Evolutionary conservation across 2,113 vertebrate genomes (phyloP).

Genomic region (Toxotes chatareus): DNA sequence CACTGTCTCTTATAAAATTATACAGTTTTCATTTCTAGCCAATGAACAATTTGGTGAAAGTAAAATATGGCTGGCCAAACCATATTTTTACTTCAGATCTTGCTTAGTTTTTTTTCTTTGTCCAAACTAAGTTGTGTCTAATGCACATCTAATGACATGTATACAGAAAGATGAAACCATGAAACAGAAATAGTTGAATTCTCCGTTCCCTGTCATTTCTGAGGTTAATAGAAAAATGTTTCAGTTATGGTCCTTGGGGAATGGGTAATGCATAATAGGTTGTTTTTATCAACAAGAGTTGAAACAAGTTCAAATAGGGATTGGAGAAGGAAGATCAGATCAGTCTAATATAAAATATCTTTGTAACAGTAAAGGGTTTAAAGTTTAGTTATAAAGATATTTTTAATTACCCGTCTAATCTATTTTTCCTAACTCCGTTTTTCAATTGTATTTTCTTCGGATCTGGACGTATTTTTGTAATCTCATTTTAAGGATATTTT

Average conservation of each 20-base stretch:
- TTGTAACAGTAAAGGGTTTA: not conserved
- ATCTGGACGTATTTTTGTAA: not conserved
- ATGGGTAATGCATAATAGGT: not conserved
- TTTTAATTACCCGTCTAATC: not conserved
- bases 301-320: not conserved
- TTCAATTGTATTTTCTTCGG: not conserved
- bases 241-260: not conserved
- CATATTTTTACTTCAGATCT: not conserved
- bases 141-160: not conserved
- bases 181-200: not conserved
- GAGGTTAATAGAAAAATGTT: not conserved
- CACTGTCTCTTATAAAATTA: not conserved
- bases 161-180: not conserved
- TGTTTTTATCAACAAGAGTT: slow-evolving; percentile 9
- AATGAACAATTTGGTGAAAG: not conserved
- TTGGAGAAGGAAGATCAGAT: not conserved
- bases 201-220: not conserved
- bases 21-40: not conserved
- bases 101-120: not conserved
- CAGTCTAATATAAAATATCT: slow-evolving; percentile 7
- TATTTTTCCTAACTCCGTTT: not conserved
- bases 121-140: not conserved
- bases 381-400: not conserved
- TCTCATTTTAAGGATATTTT: not conserved
- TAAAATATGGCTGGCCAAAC: not conserved